Evolutionary conservation across 2,113 vertebrate species (phyloP), one percentile per base, ranked within the genome.

Genomic region (Bufo gargarizans): DNA sequence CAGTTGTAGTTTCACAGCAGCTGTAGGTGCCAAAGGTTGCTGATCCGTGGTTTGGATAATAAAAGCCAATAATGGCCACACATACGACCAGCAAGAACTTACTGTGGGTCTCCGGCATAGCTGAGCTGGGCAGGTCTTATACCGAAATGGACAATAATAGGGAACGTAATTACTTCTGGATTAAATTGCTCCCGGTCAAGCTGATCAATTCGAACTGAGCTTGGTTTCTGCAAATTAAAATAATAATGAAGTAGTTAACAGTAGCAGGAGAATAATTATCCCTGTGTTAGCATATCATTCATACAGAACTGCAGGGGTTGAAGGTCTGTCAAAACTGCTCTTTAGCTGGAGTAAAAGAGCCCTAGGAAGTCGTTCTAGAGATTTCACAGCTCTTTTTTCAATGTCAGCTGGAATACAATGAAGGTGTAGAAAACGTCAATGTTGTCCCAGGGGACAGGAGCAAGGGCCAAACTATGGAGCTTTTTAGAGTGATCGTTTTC

Each of bases 81-180:
- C 43, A 72, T 72, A 45, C 7, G 17, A 76, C 45, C 16, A 74
- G 71, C 7, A 87, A 80, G 85, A 89, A 92, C 98, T 98, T 97
- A 99, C 98, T 99, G 98, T 82, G 98, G 98, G 93, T 99, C 98
- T 94, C 98, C 98, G 58, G 98, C 98, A 78, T 99, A 99, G 95
- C 98, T 99, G 92, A 99, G 97, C 92, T 99, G 98, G 92, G 98
- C 98, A 4, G 98, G 98, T 86, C 98, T 95, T 92, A 99, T 99
- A 74, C 98, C 98, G 12, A 99, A 99, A 90, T 99, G 98, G 56
- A 99, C 98, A 69, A 99, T 99, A 94, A 99, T 98, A 77, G 98
- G 98, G 92, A 99, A 99, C 89, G 98, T 99, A 95, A 99, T 99
- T 93, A 99, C 98, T 78, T 99, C 97, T 0, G 97, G 96, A 93